Conservation (phyloP, 2,113 vertebrate genomes). For the cattle (Bos taurus) region ARS-UCD2.0 NC_037330.1:4552501-4553000, state of each 20-base stretch:
- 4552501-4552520: no score
- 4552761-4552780: background rate
- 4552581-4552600: background rate
- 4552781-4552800: background rate
- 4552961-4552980: background rate
- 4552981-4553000: background rate
- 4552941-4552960: background rate
- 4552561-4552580: background rate
- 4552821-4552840: background rate
- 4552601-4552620: background rate
- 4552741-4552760: background rate
- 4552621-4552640: background rate
- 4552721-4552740: background rate
- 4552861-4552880: background rate
- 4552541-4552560: background rate
- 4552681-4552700: background rate
- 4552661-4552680: background rate
- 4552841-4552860: background rate
- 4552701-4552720: background rate
- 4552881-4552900: background rate
- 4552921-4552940: background rate
- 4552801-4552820: background rate
- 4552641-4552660: background rate
- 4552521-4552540: background rate
- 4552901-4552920: background rate